Evolutionary conservation across 2,797 vertebrate genomes (phyloP).

Genomic region (Gymnocypris eckloni): DNA sequence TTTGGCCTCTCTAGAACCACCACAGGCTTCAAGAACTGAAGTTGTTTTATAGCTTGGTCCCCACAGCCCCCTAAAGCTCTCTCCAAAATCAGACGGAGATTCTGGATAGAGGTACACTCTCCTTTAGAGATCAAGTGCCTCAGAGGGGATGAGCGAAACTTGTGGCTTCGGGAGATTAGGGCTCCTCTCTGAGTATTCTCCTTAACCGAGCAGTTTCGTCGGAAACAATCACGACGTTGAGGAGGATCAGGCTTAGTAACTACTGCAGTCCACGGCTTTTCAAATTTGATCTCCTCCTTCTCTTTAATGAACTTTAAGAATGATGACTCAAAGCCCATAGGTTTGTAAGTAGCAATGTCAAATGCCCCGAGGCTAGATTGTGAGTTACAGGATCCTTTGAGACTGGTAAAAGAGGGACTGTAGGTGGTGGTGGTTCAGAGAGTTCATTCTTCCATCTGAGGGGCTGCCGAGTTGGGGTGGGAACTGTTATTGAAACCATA

Average conservation of each 20-base stretch:
- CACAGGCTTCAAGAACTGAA: conserved; percentile 98
- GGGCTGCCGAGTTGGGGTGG: conserved; percentile 75
- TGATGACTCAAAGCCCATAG: conserved; percentile 94
- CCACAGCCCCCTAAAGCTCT: conserved; percentile 95
- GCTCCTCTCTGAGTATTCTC: conserved; percentile 81
- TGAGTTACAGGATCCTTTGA: conserved; percentile 68
- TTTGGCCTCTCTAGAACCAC: conserved; percentile 95
- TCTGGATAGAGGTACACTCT: conserved; percentile 86
- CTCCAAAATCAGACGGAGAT: conserved; percentile 93
- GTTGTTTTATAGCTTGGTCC: conserved; percentile 97
- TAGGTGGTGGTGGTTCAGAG: conserved; percentile 72
- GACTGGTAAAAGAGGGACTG: conserved; percentile 58
- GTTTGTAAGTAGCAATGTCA: conserved; percentile 91
- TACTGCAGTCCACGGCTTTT: conserved; percentile 47
- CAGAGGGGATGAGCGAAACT: conserved; percentile 76
- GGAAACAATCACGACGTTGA: conserved; percentile 74
- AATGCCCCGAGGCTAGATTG: conserved; percentile 75
- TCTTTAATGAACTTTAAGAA: conserved; percentile 98
- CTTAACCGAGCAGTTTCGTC: conserved; percentile 79
- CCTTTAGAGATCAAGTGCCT: conserved; percentile 81
- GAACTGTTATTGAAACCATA: conserved; percentile 60
- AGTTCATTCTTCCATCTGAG: conserved; percentile 86
- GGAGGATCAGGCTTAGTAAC: conserved; percentile 28
- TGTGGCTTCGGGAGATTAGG: conserved; percentile 77
- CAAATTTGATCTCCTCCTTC: conserved; percentile 75